Evolutionary conservation across 2,113 vertebrate genomes (phyloP), one percentile per base, ranked within the genome.

Genomic region (Elachura formosa): DNA sequence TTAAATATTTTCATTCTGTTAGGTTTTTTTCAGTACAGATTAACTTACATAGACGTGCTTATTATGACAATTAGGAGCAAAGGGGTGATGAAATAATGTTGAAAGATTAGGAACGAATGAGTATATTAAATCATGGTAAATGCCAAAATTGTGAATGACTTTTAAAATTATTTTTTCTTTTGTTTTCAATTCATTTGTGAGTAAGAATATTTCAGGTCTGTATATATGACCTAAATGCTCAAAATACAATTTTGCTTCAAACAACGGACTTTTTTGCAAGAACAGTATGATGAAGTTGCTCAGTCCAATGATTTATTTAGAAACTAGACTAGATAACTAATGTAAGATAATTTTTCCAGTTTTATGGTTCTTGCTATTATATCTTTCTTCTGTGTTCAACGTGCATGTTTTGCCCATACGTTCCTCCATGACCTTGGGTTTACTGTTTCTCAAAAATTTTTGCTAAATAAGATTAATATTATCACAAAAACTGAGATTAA

Each of bases 161-260:
- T 83, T 55, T 68, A 0, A 75, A 43, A n/a, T 52, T 81, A 23
- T 34, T 75, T 29, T 87, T 82, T 58, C 6, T 46, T 77, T 66
- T 82, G 18, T 64, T 92, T 84, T 84, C 24, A 90, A 23, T 96
- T 75, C 62, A 95, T 97, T 95, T 92, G 43, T 96, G 96, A 92
- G 87, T 97, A 84, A 68, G 59, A 76, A 75, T 97, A 56, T 93
- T 97, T 94, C 68, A 82, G 78, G 97, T 97, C 43, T 97, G 84
- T 56, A 69, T 97, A 90, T 94, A 94, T 84, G 41, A 97, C 84
- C 84, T 97, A 52, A 90, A 87, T 88, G 91, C 97, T 68, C 93
- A 97, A 94, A 98, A 96, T 76, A 93, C 93, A 91, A 56, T 97
- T 88, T 95, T 98, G 38, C 66, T 97, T 94, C 87, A 96, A 94